Conservation (phyloP, 1,140 invertebrate species). For the Meloidogyne exigua region DNA sequence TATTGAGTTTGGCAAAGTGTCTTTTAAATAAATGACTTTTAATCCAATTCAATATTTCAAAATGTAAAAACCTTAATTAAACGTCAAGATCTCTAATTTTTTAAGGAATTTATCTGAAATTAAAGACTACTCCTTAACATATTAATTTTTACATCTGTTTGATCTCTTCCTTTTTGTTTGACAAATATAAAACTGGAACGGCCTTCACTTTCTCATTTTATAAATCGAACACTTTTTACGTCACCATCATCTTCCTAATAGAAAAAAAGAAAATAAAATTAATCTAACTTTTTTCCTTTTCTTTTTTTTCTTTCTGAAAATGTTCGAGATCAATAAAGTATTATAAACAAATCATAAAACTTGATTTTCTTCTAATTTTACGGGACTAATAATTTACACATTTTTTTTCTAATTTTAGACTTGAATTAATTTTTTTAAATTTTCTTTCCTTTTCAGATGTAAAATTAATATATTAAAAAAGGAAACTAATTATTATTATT, state of each 20-base stretch:
- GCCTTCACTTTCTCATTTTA: neutral
- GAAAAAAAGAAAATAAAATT: neutral
- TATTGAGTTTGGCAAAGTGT: neutral
- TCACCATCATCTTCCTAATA: neutral
- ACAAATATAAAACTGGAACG: neutral
- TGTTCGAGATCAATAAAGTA: neutral
- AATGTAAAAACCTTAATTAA: neutral
- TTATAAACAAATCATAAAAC: neutral
- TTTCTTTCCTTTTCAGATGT: neutral
- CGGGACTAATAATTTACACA: too few relatives aligned
- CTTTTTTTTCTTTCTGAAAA: neutral
- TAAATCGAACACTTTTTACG: neutral
- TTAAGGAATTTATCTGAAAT: neutral
- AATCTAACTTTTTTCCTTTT: neutral
- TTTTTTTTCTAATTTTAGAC: neutral
- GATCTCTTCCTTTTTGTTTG: neutral
- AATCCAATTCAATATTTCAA: neutral
- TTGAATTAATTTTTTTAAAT: neutral
- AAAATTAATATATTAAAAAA: neutral
- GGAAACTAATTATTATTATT: neutral
- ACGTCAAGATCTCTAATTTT: neutral
- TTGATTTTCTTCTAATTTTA: too few relatives aligned
- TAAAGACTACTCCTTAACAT: too few relatives aligned
- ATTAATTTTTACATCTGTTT: too few relatives aligned
- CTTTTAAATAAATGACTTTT: neutral